phyloP scores from a whole-genome alignment of 2,113 vertebrate species.

The Natator depressus region DNA sequence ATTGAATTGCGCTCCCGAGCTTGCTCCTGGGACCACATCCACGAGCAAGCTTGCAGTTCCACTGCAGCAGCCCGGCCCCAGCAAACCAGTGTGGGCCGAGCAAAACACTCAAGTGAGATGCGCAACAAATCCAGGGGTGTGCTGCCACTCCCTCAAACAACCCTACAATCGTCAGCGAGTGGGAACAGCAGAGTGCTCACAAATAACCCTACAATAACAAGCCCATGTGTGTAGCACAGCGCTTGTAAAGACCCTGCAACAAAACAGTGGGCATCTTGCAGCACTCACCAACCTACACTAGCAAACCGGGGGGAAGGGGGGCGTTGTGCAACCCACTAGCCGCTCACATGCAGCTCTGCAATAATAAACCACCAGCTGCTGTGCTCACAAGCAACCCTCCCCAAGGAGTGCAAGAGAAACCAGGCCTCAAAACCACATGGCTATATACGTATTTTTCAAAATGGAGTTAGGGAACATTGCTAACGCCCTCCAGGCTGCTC shows the following conservation, averaged over 20 bases:
- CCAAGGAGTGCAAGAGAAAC: background rate
- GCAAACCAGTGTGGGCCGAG: background rate
- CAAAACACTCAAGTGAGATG: background rate
- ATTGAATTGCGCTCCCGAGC: background rate
- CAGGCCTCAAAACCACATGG: background rate
- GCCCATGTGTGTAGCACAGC: accelerated
- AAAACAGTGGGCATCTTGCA: background rate
- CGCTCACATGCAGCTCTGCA: background rate
- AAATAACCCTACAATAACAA: background rate
- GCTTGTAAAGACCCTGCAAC: background rate
- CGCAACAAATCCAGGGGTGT: background rate
- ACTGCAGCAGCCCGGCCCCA: background rate
- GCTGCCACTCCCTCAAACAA: background rate
- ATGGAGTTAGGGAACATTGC: background rate
- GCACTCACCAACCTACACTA: no score
- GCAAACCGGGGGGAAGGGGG: background rate
- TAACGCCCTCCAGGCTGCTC: background rate
- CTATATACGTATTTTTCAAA: background rate
- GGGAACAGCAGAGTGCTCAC: background rate
- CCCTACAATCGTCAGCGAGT: background rate
- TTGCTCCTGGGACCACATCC: accelerated
- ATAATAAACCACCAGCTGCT: background rate
- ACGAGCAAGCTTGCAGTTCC: background rate
- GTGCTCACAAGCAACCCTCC: background rate
- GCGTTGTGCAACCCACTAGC: background rate